These are phyloP conservation scores for Trilocha varians DNA, from an alignment of 2,888 invertebrate species.

Conservation along the genomic window DNA sequence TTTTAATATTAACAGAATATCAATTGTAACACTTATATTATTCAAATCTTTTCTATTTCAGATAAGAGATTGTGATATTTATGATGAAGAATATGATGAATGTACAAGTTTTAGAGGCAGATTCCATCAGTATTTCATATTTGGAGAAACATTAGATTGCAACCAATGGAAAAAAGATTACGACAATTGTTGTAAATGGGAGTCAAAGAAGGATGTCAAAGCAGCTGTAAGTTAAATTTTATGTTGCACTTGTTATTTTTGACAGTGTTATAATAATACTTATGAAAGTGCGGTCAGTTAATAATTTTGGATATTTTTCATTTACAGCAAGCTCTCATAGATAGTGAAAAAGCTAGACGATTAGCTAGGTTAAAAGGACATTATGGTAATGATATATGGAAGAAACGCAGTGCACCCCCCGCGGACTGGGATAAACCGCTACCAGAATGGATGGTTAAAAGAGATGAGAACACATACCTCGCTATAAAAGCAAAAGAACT, in stretches of 20 bases:
- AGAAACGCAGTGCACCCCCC: conserved; percentile 82
- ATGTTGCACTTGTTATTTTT: conserved; percentile 3
- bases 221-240: conserved; percentile 76
- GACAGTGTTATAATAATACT: too few relatives aligned
- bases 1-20: background rate
- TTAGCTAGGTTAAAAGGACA: conserved; percentile 77
- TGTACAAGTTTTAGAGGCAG: conserved; percentile 82
- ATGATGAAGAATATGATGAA: conserved; percentile 86
- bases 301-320: conserved; percentile 3
- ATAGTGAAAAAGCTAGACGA: conserved; percentile 80
- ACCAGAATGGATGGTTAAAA: conserved; percentile 81
- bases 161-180: conserved; percentile 85
- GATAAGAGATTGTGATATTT: conserved; percentile 86
- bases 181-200: conserved; percentile 81
- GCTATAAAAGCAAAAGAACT: conserved; percentile 77
- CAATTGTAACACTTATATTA: background rate
- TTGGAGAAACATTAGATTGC: conserved; percentile 83
- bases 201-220: conserved; percentile 71
- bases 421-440: conserved; percentile 86
- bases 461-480: conserved; percentile 78
- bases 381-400: conserved; percentile 85
- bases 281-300: too few relatives aligned
- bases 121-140: conserved; percentile 90
- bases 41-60: conserved; percentile 40
- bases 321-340: conserved; percentile 75